phyloP scores from a whole-genome alignment of 2,888 invertebrate genomes.

The Eilema griseolum region DNA sequence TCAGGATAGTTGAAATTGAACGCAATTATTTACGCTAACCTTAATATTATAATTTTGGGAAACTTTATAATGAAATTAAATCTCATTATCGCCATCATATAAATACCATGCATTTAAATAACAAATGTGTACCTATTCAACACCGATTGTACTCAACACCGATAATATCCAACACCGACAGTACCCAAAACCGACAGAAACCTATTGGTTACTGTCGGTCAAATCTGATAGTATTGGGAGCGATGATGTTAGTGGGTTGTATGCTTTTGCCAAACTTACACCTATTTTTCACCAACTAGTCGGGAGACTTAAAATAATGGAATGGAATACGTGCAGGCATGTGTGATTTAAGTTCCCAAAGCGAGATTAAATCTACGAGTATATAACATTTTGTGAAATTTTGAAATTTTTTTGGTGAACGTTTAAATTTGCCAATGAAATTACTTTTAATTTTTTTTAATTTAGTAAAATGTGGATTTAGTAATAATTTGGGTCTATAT shows the following conservation, averaged over 20 bases:
- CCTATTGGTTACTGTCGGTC: no score
- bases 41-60: neutral
- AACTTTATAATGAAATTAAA: neutral
- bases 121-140: no score
- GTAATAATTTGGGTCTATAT: slow-evolving; percentile 53
- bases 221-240: no score
- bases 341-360: slow-evolving; percentile 43
- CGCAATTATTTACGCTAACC: neutral
- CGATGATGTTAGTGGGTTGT: neutral
- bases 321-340: slow-evolving; percentile 41
- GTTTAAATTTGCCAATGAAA: slow-evolving; percentile 14
- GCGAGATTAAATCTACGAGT: slow-evolving; percentile 45
- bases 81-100: neutral
- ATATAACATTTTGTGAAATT: slow-evolving; percentile 31
- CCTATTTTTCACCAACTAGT: slow-evolving; percentile 18
- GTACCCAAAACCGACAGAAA: neutral
- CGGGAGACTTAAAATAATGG: slow-evolving; percentile 13
- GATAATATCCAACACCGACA: neutral
- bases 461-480: slow-evolving; percentile 33
- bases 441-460: slow-evolving; percentile 5
- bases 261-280: slow-evolving; percentile 2
- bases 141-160: neutral
- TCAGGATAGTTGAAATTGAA: neutral
- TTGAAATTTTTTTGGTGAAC: neutral
- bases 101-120: neutral